A percentile compares a stretch with the other conserved stretches of the same genome.
Conservation (phyloP, 35 echinoderm and acorn worm genomes). For the Apostichopus parvimensis region DNA sequence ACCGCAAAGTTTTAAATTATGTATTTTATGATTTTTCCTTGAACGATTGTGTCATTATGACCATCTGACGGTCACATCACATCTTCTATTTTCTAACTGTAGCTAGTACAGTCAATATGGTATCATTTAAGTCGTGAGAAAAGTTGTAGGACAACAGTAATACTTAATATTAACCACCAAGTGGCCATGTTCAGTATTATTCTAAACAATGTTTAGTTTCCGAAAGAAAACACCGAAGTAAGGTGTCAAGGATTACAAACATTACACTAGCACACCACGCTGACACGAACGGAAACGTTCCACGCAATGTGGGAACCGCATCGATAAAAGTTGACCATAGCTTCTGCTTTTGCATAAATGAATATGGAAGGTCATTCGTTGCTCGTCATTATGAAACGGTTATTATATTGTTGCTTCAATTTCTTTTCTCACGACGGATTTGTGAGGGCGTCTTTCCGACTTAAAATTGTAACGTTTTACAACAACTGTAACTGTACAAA, state of each 20-base stretch:
- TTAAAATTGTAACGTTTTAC: no score
- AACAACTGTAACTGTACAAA: no score
- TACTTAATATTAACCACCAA: slow-evolving; percentile 35
- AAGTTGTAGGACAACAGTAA: slow-evolving; percentile 37
- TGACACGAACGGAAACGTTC: slow-evolving; percentile 39
- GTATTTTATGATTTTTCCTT: no score
- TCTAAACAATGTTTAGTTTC: slow-evolving; percentile 38
- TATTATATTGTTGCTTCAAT: no score
- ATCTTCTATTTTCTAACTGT: no score
- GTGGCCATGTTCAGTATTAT: slow-evolving; percentile 18
- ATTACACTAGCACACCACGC: not conserved
- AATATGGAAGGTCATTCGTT: not conserved
- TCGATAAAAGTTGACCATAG: not conserved
- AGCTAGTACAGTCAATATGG: not conserved
- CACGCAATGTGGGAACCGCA: not conserved
- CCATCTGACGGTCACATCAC: no score
- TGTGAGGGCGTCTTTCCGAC: not conserved
- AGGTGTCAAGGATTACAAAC: slow-evolving; percentile 33
- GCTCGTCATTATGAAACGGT: no score
- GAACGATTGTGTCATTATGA: no score
- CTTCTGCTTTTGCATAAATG: no score
- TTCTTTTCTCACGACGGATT: not conserved
- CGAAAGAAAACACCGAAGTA: slow-evolving; percentile 8
- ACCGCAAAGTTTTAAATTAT: no score
- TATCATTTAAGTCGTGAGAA: slow-evolving; percentile 44